Evolutionary conservation across 2,113 vertebrate genomes (phyloP), one percentile per base, ranked within the genome.

Genomic region (Danionella cerebrum): DNA sequence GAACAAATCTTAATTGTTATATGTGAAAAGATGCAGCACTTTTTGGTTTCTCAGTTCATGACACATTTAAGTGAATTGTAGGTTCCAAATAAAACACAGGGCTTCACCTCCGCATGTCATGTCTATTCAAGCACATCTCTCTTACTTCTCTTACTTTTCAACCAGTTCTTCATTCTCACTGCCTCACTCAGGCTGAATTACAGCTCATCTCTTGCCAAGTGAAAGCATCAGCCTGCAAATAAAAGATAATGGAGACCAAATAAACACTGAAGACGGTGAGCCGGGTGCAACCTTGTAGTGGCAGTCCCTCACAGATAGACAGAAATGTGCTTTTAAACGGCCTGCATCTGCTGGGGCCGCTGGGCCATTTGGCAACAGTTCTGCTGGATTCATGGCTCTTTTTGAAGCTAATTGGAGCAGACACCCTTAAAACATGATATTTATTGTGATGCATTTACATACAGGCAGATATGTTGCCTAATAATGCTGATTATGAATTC

Each of bases 171-270:
- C 60, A 33, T 69, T 74, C 55, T 50, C 18, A 39, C 73, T 65
- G 24, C 65, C 67, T 38, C 38, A 11, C 11, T 19, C 50, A 59
- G 66, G 64, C 67, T 70, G 64, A 65, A 55, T 65, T 73, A 71
- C 73, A 35, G 55, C 66, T 39, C 25, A 55, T 54, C 10, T 51
- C 67, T 60, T 71, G 76, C 72, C 72, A 76, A 73, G 59, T 58
- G 64, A 73, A 70, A 24, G 69, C 74, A 70, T 80, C 69, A 73
- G 59, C 52, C 79, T 80, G 76, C 74, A 78, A 76, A 78, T 80
- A 74, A 78, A 80, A 76, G 69, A 80, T 78, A 78, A 80, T 78
- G 70, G 72, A 62, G 60, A 71, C 72, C 72, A 77, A 80, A 75
- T 76, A 78, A 76, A 76, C 64, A 69, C 13, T 58, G 70, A 75